These are phyloP conservation scores for Petrophora chlorosata DNA, from an alignment of 2,888 invertebrate genomes.

Conservation along the genomic window DNA sequence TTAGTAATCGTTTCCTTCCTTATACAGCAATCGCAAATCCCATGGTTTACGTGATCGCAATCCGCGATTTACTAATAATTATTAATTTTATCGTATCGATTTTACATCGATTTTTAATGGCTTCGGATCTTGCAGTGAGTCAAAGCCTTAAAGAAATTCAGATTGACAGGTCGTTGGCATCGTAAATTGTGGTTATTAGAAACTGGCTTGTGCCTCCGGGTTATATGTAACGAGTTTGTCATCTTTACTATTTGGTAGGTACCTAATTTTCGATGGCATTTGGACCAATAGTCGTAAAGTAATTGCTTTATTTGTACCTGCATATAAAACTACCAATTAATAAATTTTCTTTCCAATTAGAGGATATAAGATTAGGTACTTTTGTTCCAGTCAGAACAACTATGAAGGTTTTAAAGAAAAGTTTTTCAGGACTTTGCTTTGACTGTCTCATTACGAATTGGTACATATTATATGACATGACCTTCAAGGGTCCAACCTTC, in stretches of 20 bases:
- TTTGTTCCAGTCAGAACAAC: no score
- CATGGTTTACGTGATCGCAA: constrained; percentile 67
- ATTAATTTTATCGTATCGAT: constrained; percentile 1
- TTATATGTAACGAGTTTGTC: constrained; percentile 9
- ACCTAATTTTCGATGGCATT: no score
- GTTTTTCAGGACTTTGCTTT: no score
- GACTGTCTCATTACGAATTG: no score
- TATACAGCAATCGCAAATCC: constrained; percentile 70
- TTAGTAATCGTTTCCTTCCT: constrained; percentile 79
- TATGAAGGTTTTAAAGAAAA: no score
- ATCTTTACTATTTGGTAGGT: constrained; percentile 9
- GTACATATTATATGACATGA: no score
- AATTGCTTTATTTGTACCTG: constrained; percentile 4
- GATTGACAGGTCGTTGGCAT: constrained; percentile 47
- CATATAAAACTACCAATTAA: background rate
- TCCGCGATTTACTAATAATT: constrained; percentile 46
- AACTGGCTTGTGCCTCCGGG: constrained; percentile 14
- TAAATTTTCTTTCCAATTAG: background rate
- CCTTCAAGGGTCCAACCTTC: no score
- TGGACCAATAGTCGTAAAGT: no score
- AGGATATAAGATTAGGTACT: no score
- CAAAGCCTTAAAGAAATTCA: constrained; percentile 22
- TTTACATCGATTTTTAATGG: constrained; percentile 5
- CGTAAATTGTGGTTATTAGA: constrained; percentile 39
- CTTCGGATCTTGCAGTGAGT: constrained; percentile 16